Conservation (phyloP, 2,113 vertebrate species). For the Mirounga angustirostris region DNA sequence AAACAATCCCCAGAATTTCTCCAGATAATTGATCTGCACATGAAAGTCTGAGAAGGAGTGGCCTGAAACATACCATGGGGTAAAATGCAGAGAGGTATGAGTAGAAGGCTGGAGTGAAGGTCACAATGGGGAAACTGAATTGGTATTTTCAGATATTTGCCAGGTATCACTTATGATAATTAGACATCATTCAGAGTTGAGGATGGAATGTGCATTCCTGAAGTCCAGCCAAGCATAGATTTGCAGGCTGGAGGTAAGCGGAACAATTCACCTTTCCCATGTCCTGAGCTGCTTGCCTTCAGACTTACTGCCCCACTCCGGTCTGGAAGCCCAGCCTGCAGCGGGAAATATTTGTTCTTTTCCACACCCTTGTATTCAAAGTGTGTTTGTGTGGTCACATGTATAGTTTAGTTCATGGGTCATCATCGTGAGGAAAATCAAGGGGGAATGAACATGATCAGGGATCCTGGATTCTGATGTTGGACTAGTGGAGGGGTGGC, state of each 20-base stretch:
- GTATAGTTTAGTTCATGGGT: background rate
- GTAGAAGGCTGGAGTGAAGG: background rate
- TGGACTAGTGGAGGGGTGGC: fast-evolving
- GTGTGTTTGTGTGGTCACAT: background rate
- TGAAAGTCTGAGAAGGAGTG: background rate
- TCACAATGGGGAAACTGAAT: background rate
- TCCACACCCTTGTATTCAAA: background rate
- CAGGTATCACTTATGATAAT: background rate
- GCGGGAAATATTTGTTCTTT: background rate
- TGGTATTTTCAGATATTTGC: background rate
- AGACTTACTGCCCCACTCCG: fast-evolving
- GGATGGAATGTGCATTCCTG: background rate
- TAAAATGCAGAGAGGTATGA: too few species aligned
- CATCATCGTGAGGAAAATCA: fast-evolving
- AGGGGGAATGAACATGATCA: fast-evolving
- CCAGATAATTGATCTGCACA: background rate
- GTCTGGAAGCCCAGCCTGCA: background rate
- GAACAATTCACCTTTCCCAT: fast-evolving
- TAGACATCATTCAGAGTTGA: background rate
- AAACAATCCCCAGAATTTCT: background rate
- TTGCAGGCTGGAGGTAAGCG: background rate
- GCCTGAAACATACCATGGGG: background rate
- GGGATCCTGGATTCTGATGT: background rate
- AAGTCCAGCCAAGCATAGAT: background rate
- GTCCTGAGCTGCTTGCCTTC: too few species aligned